Evolutionary conservation across 2,888 invertebrate species (phyloP).

Genomic region (Dendrolimus pini): DNA sequence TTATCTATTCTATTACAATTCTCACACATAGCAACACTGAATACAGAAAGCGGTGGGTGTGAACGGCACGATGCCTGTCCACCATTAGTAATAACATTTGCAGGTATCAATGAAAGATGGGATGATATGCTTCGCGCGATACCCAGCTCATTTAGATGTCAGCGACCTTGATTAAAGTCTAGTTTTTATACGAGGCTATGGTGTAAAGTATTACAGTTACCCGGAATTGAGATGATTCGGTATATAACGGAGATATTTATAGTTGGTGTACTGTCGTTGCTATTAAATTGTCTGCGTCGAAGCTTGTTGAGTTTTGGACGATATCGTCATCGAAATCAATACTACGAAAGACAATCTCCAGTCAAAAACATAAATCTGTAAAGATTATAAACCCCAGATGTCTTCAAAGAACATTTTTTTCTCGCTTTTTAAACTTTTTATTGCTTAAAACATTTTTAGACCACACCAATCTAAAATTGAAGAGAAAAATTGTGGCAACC

Average conservation of each 20-base stretch:
- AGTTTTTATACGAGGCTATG: slow-evolving; percentile 12
- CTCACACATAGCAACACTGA: neutral
- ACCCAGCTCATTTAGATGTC: slow-evolving; percentile 22
- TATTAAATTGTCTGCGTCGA: neutral
- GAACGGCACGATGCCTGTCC: slow-evolving; percentile 31
- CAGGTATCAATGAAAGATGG: slow-evolving; percentile 28
- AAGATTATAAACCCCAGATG: no score
- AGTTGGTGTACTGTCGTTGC: neutral
- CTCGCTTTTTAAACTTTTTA: no score
- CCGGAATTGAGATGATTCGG: slow-evolving; percentile 7
- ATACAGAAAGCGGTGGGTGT: slow-evolving; percentile 37
- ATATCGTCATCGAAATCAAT: no score
- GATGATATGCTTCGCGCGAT: slow-evolving; percentile 8
- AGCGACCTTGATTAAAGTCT: slow-evolving; percentile 11
- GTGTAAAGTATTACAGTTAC: slow-evolving; percentile 4
- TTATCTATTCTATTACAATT: no score
- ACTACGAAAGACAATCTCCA: no score
- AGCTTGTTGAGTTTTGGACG: no score
- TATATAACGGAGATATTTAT: neutral
- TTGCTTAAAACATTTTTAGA: no score
- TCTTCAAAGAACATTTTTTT: no score
- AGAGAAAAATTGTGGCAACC: no score
- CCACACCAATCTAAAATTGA: no score
- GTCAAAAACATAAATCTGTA: no score
- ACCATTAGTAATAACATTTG: slow-evolving; percentile 38